Conservation (phyloP, 2,113 vertebrate genomes). For the Nicator chloris region DNA sequence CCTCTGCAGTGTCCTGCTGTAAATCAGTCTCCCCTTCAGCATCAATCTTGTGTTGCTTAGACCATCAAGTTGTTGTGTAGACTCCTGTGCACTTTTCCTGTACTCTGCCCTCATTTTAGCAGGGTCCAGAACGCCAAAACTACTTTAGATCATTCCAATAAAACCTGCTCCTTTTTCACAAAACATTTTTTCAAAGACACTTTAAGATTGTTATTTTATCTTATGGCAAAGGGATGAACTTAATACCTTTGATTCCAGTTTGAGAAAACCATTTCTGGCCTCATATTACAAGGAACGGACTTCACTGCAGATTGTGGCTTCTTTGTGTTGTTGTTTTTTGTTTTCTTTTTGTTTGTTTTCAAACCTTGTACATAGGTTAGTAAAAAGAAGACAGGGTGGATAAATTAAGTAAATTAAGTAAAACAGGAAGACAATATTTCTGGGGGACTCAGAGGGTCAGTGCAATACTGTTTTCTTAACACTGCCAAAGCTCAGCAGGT, state of each 20-base stretch:
- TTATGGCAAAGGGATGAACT: not conserved
- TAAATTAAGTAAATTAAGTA: not conserved
- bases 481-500: not conserved
- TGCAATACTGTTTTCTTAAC: not conserved
- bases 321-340: not conserved
- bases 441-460: not conserved
- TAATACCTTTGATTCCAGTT: not conserved
- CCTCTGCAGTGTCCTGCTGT: not conserved
- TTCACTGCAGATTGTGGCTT: not conserved
- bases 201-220: not conserved
- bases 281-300: not conserved
- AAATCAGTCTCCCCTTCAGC: not conserved
- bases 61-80: not conserved
- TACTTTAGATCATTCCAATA: not conserved
- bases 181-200: not conserved
- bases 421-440: not conserved
- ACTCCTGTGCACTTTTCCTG: not conserved
- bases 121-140: not conserved
- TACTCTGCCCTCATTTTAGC: not conserved
- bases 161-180: not conserved
- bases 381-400: not conserved
- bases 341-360: not conserved
- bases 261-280: not conserved
- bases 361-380: not conserved
- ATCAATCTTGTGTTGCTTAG: not conserved